Percentiles rank a stretch among this genome's conserved stretches.
phyloP scores from a whole-genome alignment of 2,113 vertebrate genomes.

The Andinoacara biseriatus region DNA sequence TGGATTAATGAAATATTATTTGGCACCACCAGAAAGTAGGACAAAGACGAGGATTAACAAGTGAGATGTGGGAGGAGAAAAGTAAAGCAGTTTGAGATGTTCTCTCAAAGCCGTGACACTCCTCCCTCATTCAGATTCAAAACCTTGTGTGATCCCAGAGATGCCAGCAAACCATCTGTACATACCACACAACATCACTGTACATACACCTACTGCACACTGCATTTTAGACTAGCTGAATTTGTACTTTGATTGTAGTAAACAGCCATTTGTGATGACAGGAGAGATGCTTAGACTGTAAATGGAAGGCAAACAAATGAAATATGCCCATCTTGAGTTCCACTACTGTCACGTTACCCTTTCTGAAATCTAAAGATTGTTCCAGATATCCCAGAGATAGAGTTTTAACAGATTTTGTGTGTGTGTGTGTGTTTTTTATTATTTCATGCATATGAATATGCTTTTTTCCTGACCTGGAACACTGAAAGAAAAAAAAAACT shows the following conservation, averaged over 20 bases:
- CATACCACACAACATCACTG: slow-evolving; percentile 47
- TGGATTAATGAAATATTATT: not conserved
- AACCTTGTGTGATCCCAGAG: slow-evolving; percentile 4
- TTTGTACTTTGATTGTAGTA: slow-evolving; percentile 38
- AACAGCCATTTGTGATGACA: slow-evolving; percentile 8
- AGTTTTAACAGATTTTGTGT: not conserved
- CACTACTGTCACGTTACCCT: not conserved
- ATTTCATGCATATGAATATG: not conserved
- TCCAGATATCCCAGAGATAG: not conserved
- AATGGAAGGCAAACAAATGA: not conserved
- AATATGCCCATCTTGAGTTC: not conserved
- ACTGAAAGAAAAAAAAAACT: not conserved
- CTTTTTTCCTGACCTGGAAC: not conserved
- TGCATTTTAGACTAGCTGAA: slow-evolving; percentile 21
- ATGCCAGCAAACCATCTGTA: slow-evolving; percentile 55
- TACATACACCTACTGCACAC: slow-evolving; percentile 44
- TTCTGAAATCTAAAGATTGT: not conserved
- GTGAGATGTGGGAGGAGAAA: not conserved
- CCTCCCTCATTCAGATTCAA: not conserved
- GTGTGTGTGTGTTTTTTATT: not conserved
- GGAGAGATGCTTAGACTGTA: slow-evolving; percentile 24
- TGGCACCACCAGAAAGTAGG: not conserved
- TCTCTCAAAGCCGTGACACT: slow-evolving; percentile 8
- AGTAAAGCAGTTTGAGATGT: not conserved
- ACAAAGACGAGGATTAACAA: not conserved